Evolutionary conservation across 2,888 invertebrate genomes (phyloP).

Genomic region (Chrysolina oricalcia): DNA sequence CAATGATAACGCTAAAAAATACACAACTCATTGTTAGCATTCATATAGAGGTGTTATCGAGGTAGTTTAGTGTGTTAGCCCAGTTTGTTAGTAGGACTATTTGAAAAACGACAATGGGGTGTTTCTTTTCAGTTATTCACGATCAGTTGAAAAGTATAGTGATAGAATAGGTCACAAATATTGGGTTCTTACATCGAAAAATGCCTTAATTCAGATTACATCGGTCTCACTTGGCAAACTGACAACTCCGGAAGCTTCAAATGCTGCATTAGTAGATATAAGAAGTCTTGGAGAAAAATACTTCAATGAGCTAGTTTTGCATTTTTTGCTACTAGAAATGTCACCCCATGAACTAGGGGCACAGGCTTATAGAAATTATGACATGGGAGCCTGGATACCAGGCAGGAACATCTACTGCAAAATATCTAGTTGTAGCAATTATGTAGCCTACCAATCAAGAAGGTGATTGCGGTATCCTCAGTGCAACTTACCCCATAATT

Average conservation of each 20-base stretch:
- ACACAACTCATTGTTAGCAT: too few relatives aligned
- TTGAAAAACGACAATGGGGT: too few relatives aligned
- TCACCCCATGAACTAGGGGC: slow-evolving; percentile 94
- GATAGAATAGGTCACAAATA: too few relatives aligned
- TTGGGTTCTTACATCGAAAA: too few relatives aligned
- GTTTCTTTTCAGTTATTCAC: too few relatives aligned
- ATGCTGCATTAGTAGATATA: slow-evolving; percentile 82
- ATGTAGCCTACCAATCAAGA: slow-evolving; percentile 95
- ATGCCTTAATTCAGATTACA: too few relatives aligned
- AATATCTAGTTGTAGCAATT: slow-evolving; percentile 97
- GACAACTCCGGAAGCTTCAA: slow-evolving; percentile 81
- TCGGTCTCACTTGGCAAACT: too few relatives aligned
- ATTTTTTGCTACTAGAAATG: slow-evolving; percentile 94
- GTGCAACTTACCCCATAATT: not conserved
- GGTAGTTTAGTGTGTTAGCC: too few relatives aligned
- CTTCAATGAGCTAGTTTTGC: slow-evolving; percentile 83
- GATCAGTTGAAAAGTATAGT: too few relatives aligned
- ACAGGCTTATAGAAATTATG: slow-evolving; percentile 93
- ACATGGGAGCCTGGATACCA: slow-evolving; percentile 98
- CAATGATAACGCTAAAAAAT: too few relatives aligned
- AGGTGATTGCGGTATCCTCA: slow-evolving; percentile 54
- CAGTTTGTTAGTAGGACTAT: too few relatives aligned
- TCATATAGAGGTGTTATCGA: too few relatives aligned
- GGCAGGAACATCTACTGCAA: slow-evolving; percentile 91
- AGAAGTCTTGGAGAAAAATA: slow-evolving; percentile 82